These are phyloP conservation scores for Venusia cambrica DNA, from an alignment of 2,888 invertebrate genomes.

Conservation along the genomic window DNA sequence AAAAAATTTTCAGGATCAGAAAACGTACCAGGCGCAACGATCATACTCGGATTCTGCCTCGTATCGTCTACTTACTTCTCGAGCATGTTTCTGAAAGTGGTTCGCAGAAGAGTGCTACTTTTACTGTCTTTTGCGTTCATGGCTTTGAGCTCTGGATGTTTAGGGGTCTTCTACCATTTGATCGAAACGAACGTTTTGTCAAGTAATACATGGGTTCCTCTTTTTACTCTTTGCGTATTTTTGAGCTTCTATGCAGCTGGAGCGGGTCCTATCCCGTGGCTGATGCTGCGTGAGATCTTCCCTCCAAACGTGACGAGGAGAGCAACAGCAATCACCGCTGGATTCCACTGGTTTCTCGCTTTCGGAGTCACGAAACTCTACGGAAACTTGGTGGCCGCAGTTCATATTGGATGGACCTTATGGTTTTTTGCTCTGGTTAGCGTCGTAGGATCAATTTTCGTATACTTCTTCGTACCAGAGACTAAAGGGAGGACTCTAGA, in stretches of 20 bases:
- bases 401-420: conserved; percentile 83
- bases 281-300: conserved; percentile 85
- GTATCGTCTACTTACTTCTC: conserved; percentile 81
- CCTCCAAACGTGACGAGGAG: conserved; percentile 82
- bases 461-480: conserved; percentile 85
- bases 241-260: conserved; percentile 84
- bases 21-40: conserved; percentile 65
- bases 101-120: conserved; percentile 83
- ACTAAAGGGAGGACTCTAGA: conserved; percentile 80
- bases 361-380: conserved; percentile 84
- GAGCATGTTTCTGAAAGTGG: conserved; percentile 79
- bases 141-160: conserved; percentile 72
- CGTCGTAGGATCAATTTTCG: conserved; percentile 81
- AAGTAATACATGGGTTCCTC: conserved; percentile 75
- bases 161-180: conserved; percentile 74
- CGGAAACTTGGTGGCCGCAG: conserved; percentile 75
- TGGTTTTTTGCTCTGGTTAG: conserved; percentile 84
- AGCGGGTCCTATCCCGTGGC: conserved; percentile 87
- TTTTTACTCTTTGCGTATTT: conserved; percentile 78
- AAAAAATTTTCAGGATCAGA: conserved; percentile 63
- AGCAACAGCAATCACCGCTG: conserved; percentile 85
- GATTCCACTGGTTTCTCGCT: conserved; percentile 86
- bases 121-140: conserved; percentile 81
- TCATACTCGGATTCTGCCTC: conserved; percentile 82
- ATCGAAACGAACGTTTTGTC: conserved; percentile 43